A percentile compares a stretch with the other conserved stretches of the same genome.
Conservation (phyloP, 1,140 invertebrate genomes). For the Diachasmimorpha longicaudata region DNA sequence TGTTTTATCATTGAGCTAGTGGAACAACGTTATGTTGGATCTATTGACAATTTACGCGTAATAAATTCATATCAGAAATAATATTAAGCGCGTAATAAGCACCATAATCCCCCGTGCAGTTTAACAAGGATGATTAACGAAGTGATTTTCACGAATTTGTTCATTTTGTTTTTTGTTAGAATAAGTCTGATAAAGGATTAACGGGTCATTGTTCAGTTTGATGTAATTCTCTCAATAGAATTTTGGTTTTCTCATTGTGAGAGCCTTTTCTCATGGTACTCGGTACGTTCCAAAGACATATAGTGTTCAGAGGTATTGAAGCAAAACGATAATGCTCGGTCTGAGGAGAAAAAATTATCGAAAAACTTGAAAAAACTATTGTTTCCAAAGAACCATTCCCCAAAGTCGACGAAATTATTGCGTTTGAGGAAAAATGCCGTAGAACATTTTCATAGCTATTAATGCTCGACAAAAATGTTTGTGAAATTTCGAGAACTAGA, state of each 20-base stretch:
- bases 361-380: too few species aligned
- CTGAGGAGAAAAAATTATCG: background rate
- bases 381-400: too few species aligned
- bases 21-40: background rate
- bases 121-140: background rate
- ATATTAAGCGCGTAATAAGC: background rate
- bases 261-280: background rate
- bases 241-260: background rate
- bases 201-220: background rate
- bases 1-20: background rate
- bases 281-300: constrained; percentile 6
- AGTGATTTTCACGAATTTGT: background rate
- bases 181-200: background rate
- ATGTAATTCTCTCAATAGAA: background rate
- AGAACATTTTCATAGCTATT: too few species aligned
- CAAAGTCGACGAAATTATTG: too few species aligned
- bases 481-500: too few species aligned
- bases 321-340: background rate
- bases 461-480: too few species aligned
- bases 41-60: background rate
- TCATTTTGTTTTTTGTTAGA: background rate
- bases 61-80: background rate
- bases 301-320: background rate
- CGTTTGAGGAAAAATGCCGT: too few species aligned
- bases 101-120: background rate